Conservation (phyloP, 2,113 vertebrate genomes). For the Tachycineta bicolor region DNA sequence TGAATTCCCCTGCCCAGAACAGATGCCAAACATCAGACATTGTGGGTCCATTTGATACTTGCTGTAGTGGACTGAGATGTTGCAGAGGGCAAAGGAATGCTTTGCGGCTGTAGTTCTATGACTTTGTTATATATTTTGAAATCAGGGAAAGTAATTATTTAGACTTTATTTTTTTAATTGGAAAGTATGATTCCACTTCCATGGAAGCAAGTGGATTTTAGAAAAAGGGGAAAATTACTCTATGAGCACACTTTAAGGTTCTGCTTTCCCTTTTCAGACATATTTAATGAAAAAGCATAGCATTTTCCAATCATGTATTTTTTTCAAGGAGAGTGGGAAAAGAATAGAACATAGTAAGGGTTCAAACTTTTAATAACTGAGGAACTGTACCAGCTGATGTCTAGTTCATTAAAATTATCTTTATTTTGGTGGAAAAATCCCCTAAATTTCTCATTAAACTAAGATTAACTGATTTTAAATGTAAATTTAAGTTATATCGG, state of each 20-base stretch:
- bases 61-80: background rate
- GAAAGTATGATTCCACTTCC: background rate
- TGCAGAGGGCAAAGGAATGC: background rate
- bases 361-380: background rate
- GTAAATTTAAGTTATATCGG: background rate
- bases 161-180: background rate
- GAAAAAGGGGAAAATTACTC: background rate
- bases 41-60: background rate
- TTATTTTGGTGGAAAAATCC: background rate
- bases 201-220: background rate
- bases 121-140: background rate
- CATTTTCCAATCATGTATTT: background rate
- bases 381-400: background rate
- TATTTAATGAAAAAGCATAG: background rate
- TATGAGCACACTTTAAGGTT: background rate
- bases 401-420: background rate
- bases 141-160: background rate
- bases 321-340: background rate
- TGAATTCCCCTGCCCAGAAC: background rate
- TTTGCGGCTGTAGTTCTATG: background rate
- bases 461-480: background rate
- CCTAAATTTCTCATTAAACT: background rate
- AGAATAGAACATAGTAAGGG: background rate
- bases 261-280: background rate
- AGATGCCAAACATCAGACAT: background rate